A percentile compares a stretch with the other conserved stretches of the same genome.
These are phyloP conservation scores for Cladorhizidae sp. DNA, from an alignment of 37 sponge, comb jelly and placozoan genomes.

Conservation along the genomic window DNA sequence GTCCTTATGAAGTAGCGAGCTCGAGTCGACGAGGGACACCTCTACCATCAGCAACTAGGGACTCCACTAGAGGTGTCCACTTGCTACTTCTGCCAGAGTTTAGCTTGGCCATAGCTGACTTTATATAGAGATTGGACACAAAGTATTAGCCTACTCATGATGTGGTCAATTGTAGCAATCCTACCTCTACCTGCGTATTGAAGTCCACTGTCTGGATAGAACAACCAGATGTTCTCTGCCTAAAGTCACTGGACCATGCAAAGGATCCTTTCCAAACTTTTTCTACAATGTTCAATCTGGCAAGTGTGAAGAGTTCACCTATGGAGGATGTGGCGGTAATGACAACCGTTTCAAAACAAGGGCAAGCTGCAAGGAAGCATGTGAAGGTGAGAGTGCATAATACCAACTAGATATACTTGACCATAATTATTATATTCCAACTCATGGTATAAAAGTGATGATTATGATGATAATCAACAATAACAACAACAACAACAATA, in stretches of 20 bases:
- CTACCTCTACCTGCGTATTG: not conserved
- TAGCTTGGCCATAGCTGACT: no score
- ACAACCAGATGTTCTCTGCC: conserved; percentile 20
- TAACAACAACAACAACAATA: no score
- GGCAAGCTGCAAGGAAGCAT: conserved; percentile 15
- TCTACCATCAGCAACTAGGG: no score
- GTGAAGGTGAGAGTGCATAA: conserved; percentile 1
- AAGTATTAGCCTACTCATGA: no score
- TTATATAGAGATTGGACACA: no score
- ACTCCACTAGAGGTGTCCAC: no score
- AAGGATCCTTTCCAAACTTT: conserved; percentile 8
- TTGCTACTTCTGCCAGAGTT: no score
- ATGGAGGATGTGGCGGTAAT: conserved; percentile 60
- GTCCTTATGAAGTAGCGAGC: no score
- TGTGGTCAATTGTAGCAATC: not conserved
- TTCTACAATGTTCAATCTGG: conserved; percentile 30
- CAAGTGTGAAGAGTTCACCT: conserved; percentile 36
- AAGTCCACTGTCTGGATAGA: not conserved
- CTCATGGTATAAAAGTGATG: no score
- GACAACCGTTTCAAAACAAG: conserved; percentile 33
- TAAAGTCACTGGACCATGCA: conserved; percentile 39
- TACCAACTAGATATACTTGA: not conserved
- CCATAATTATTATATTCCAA: no score
- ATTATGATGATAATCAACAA: no score
- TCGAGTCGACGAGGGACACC: no score